Base-by-base conservation (phyloP, 2,113 vertebrate species). In the Sapayoa aenigma region DNA sequence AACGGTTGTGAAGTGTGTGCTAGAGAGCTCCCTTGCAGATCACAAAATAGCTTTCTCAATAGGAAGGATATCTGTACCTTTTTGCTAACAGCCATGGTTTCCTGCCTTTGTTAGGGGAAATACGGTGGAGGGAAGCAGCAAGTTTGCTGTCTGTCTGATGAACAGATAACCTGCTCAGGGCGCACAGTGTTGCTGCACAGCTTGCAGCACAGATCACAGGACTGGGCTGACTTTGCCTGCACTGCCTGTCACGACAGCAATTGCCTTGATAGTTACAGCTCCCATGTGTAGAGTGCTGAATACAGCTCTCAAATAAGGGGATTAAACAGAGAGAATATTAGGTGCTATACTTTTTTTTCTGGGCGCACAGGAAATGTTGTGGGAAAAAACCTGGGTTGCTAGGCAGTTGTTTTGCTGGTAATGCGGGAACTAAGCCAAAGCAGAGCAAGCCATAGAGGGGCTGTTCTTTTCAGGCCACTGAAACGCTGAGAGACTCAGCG, bases 21-120 rank as follows among this genome's bases (percentile, higher is more conserved):
- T 60, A 72, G 59, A 90, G 73, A 44, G 24, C 47, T 81, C 56
- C 50, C 85, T 81, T 13, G 1, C 89, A 52, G 50, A 12, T 79
- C 62, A 50, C 78, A 77, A 46, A 66, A 12, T 87, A 69, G 76
- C 35, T 49, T 3, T 53, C 90, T 94, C 66, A 27, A 14, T 28
- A 66, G 84, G 84, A 94, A 96, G 92, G 89, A 90, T 85, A 30
- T 89, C 77, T 67, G 93, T 68, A 85, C 89, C 86, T 95, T 84
- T 68, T 44, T 75, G 85, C 87, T 94, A 75, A 93, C 83, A 35
- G 81, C 84, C 66, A 37, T 60, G 85, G 91, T 91, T 92, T 96
- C 97, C 97, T 98, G 98, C 94, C 96, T 96, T 93, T 95, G 96
- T 97, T 93, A 95, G 96, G 98, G 98, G 98, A 98, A 98, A 93